Evolutionary conservation across 2,113 vertebrate species (phyloP).

Genomic region (Ammospiza nelsoni): DNA sequence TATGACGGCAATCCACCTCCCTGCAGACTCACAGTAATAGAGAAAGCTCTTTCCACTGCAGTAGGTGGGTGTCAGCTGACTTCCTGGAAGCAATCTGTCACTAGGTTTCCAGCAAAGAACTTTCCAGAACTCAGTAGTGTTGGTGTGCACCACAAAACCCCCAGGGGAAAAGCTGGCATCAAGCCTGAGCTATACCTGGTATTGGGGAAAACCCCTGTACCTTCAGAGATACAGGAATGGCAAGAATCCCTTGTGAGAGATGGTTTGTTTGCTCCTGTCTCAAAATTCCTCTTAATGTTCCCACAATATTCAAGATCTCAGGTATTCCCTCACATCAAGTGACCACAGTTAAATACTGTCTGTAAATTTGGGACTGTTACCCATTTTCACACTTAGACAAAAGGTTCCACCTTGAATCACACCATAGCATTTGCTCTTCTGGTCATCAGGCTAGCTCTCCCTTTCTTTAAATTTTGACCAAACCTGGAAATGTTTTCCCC

Average conservation of each 20-base stretch:
- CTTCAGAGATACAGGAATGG: background rate
- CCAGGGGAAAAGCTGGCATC: background rate
- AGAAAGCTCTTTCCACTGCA: background rate
- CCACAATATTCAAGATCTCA: background rate
- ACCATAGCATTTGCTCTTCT: background rate
- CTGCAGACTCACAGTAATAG: background rate
- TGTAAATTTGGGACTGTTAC: background rate
- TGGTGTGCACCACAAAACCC: background rate
- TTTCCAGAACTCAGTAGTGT: background rate
- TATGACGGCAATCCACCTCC: background rate
- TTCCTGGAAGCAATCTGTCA: background rate
- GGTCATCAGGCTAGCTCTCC: background rate
- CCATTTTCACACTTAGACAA: background rate
- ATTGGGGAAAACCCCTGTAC: background rate
- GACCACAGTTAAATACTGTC: background rate
- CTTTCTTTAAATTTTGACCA: background rate
- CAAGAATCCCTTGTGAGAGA: background rate
- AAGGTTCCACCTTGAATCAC: background rate
- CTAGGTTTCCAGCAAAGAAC: background rate
- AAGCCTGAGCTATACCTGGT: background rate
- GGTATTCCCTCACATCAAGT: background rate
- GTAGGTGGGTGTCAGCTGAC: background rate
- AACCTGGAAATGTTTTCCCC: background rate
- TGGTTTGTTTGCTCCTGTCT: background rate
- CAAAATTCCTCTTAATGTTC: background rate